phyloP scores from a whole-genome alignment of 2,797 vertebrate genomes.

The Lutjanus argentimaculatus region DNA sequence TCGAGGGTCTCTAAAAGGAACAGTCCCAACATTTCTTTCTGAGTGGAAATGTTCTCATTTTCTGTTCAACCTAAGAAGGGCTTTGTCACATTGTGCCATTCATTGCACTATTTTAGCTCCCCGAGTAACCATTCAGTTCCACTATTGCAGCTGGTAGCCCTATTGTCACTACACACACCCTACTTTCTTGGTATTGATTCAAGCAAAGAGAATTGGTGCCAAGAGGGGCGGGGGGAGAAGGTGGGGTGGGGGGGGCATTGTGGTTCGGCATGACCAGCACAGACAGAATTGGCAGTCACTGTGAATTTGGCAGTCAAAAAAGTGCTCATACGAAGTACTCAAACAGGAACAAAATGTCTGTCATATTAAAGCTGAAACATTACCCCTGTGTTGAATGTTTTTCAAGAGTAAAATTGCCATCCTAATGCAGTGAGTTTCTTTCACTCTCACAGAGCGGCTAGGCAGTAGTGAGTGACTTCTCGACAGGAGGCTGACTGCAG shows the following conservation, averaged over 20 bases:
- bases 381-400: conserved; percentile 17
- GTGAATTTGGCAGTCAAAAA: conserved; percentile 24
- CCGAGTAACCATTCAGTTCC: conserved; percentile 27
- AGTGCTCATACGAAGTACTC: conserved; percentile 11
- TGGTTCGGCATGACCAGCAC: conserved; percentile 12
- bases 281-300: conserved; percentile 9
- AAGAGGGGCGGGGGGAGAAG: background rate
- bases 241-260: background rate
- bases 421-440: conserved; percentile 22
- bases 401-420: conserved; percentile 34
- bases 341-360: conserved; percentile 45
- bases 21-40: conserved; percentile 47
- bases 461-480: conserved; percentile 46
- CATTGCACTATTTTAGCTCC: conserved; percentile 47
- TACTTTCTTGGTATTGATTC: conserved; percentile 44
- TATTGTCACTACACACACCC: conserved; percentile 39
- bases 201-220: conserved; percentile 38
- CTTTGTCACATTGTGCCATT: conserved; percentile 79
- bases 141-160: conserved; percentile 40
- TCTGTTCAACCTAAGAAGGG: conserved; percentile 78
- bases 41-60: conserved; percentile 58
- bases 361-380: conserved; percentile 39
- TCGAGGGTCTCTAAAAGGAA: conserved; percentile 46
- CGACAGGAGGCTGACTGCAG: conserved; percentile 56
- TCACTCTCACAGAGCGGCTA: conserved; percentile 22